Evolutionary conservation across 35 echinoderm and acorn worm species (phyloP), one percentile per base, ranked within the genome.

Genomic region (Apostichopus japonicus): DNA sequence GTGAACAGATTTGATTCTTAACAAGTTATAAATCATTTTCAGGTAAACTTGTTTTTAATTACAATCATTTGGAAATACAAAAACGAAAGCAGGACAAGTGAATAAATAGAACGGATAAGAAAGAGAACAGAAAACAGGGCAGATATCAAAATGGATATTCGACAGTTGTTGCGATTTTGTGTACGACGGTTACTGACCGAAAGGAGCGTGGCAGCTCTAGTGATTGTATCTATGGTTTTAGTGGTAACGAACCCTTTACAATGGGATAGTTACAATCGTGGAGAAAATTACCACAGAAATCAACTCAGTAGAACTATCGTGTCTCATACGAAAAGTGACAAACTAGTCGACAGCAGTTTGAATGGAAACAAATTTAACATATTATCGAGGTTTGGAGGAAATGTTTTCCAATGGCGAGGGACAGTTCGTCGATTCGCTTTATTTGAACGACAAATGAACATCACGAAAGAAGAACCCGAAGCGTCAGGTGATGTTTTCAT

Each of bases 121-220:
- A 44, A 44, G 33, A 4, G 4, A 44, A 33, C 27, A 33, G 27
- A 33, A 33, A 33, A 44, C 33, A 44, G 33, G 33, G 22, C 21
- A 51, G 23, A 80, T 6, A 44, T 80, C 54, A 88, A 72, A 53
- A 89, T 89, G 86, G 62, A 71, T 53, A 8, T 19, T 52, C 56
- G 8, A 27, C 86, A 24, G 2, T 6, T 87, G 54, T 24, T 56
- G 14, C 54, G 86, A 24, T 89, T 19, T 72, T 27, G 71, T 11
- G 6, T 72, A 23, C 86, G 86, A 23, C 71, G 10, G 27, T 17
- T 89, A 8, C 61, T 89, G 22, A 72, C 86, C 1, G 86, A 89
- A 65, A 22, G 67, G 15, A 89, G 23, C 24, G 86, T 72, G 25
- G 86, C 86, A 17, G 63, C 61, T 72, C 44, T 89, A 19, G 86